Conservation (phyloP, 1,140 invertebrate species). For the Steinernema feltiae region DNA sequence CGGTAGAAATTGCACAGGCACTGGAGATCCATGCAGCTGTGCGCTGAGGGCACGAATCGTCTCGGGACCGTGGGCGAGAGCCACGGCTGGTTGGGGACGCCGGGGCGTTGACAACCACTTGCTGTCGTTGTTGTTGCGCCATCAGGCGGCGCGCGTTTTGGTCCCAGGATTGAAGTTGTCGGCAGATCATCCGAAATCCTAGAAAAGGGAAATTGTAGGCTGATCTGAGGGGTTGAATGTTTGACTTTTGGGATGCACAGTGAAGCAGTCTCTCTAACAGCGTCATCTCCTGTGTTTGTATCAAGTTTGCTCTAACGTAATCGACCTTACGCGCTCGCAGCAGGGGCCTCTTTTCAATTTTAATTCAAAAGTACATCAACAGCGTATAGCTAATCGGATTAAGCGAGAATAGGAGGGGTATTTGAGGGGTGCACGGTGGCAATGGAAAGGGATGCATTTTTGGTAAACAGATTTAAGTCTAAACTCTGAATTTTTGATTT, state of each 20-base stretch:
- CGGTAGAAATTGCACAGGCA: slow-evolving; percentile 48
- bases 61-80: slow-evolving; percentile 43
- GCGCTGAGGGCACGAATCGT: slow-evolving; percentile 33
- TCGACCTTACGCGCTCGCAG: no score
- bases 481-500: no score
- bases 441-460: no score
- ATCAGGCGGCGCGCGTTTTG: neutral
- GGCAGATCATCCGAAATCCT: neutral
- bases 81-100: slow-evolving; percentile 41
- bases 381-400: no score
- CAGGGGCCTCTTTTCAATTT: no score
- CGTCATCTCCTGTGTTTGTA: no score
- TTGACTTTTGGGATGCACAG: neutral
- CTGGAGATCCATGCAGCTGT: slow-evolving; percentile 47
- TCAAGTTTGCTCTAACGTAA: no score
- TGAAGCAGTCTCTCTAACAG: neutral
- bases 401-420: no score
- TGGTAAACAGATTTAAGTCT: no score
- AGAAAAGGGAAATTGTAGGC: neutral
- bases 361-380: no score
- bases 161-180: neutral
- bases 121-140: neutral
- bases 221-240: neutral
- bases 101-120: slow-evolving; percentile 24
- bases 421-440: no score